Conservation (phyloP, 2,888 invertebrate species). For the Synergus japonicus region DNA sequence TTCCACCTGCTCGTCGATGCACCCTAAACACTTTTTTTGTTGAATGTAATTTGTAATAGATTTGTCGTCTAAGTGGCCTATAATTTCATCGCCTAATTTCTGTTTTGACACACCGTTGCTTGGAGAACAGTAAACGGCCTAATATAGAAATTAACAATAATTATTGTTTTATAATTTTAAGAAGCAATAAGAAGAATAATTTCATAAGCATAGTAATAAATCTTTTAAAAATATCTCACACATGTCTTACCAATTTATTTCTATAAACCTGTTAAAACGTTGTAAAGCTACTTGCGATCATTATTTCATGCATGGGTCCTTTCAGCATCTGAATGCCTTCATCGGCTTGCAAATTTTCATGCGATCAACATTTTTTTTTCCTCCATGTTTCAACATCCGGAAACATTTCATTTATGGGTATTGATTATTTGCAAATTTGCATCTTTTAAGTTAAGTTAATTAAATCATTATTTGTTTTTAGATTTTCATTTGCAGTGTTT, state of each 20-base stretch:
- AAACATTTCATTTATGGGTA: slow-evolving; percentile 11
- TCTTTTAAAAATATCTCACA: slow-evolving; percentile 72
- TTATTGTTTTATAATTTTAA: slow-evolving; percentile 75
- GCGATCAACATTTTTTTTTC: neutral
- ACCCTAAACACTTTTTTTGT: slow-evolving; percentile 8
- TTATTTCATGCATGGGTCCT: slow-evolving; percentile 28
- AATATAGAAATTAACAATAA: slow-evolving; percentile 56
- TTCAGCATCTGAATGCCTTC: slow-evolving; percentile 30
- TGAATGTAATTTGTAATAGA: slow-evolving; percentile 10
- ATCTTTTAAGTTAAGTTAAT: neutral
- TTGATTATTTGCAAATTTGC: slow-evolving; percentile 19
- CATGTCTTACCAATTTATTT: slow-evolving; percentile 67
- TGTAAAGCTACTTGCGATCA: slow-evolving; percentile 34
- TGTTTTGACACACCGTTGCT: slow-evolving; percentile 18
- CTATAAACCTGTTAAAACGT: slow-evolving; percentile 53
- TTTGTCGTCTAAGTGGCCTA: slow-evolving; percentile 20
- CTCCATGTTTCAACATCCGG: neutral
- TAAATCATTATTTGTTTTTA: slow-evolving; percentile 13
- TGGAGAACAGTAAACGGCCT: slow-evolving; percentile 41
- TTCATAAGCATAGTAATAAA: slow-evolving; percentile 73
- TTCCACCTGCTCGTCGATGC: slow-evolving; percentile 19
- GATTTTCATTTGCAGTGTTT: neutral
- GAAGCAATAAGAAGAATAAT: slow-evolving; percentile 75
- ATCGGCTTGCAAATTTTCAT: slow-evolving; percentile 28
- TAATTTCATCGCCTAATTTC: neutral